Conservation (phyloP, 2,797 vertebrate species). For the Protosalanx chinensis region DNA sequence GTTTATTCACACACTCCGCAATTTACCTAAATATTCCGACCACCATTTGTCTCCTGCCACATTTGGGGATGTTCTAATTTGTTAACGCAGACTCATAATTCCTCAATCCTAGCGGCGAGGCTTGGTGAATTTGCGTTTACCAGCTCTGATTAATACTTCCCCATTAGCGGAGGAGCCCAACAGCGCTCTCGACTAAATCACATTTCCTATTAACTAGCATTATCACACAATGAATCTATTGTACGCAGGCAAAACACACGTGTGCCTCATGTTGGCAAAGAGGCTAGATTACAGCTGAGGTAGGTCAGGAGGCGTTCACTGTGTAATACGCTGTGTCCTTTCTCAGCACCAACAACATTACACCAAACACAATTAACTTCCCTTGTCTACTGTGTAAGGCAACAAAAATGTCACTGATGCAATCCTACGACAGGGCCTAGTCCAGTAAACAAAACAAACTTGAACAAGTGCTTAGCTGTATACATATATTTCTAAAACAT, state of each 20-base stretch:
- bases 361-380: too few species aligned
- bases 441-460: neutral
- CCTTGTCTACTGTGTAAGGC: too few species aligned
- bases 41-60: constrained; percentile 77
- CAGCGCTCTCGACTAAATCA: constrained; percentile 25
- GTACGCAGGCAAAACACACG: too few species aligned
- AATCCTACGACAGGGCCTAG: too few species aligned
- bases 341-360: too few species aligned
- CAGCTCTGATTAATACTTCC: constrained; percentile 69
- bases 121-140: constrained; percentile 68
- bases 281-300: too few species aligned
- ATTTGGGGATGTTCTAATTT: constrained; percentile 77
- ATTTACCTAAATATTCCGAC: constrained; percentile 27
- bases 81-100: constrained; percentile 70
- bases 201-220: constrained; percentile 38
- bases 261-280: too few species aligned
- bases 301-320: too few species aligned
- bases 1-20: constrained; percentile 8
- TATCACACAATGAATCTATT: neutral
- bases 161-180: constrained; percentile 67
- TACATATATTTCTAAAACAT: too few species aligned
- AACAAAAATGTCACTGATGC: too few species aligned
- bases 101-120: constrained; percentile 74
- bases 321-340: too few species aligned
- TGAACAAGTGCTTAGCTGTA: neutral